Evolutionary conservation across 2,113 vertebrate species (phyloP), one percentile per base, ranked within the genome.

Genomic region (Platysteira castanea): DNA sequence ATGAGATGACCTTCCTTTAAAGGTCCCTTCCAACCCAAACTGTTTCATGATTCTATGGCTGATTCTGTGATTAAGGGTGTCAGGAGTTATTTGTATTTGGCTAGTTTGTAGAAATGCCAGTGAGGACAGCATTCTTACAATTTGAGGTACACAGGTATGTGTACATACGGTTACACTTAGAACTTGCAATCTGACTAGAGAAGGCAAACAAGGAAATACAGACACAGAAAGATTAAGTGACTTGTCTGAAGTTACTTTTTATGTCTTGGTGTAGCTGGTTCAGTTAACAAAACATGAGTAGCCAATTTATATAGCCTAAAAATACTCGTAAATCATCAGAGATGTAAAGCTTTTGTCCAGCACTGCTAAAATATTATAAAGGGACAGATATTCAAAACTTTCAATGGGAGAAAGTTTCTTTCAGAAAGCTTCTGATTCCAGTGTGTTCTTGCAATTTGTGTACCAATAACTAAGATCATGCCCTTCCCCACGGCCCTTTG

Each of bases 401-500:
- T 81, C 30, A 46, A 24, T 1, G 2, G 8, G 9, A 52, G 17
- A 50, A 63, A 39, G 26, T 31, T 5, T 59, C 39, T 89, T 89
- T 78, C 24, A 69, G 50, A 90, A 89, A 50, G 9, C 27, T 87
- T 56, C 9, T 1, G 11, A 65, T 50, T 5, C 23, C 26, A 37
- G 4, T 0, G 1, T 42, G 5, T 30, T 93, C 63, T 46, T 23
- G 21, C 23, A 30, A 2, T 60, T 76, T 53, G 6, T 7, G 1
- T 44, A 41, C 20, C 13, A 39, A 31, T 15, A 64, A 60, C 24
- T 1, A 52, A 39, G n/a, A 65, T 15, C 1, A 11, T 76, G 54
- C 22, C 23, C 27, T 17, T 70, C 6, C 22, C 14, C 17, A 39
- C 7, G 7, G 17, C 11, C 52, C 14, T 22, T 71, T 87, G 2